Conservation (phyloP, 2,888 invertebrate genomes). For the Carpatolechia fugitivella region DNA sequence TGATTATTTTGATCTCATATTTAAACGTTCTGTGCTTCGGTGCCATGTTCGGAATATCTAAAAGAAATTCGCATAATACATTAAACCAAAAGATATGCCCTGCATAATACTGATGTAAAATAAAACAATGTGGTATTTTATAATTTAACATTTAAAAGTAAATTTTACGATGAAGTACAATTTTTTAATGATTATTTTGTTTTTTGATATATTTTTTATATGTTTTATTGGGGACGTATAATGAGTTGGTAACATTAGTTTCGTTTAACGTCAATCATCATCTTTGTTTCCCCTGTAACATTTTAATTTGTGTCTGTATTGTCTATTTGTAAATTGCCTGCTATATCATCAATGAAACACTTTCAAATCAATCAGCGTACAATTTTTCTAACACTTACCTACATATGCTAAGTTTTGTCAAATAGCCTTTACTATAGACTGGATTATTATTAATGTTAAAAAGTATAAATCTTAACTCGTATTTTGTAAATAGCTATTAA, state of each 20-base stretch:
- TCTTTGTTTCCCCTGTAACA: neutral
- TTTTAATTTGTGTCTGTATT: neutral
- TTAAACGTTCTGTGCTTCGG: constrained; percentile 59
- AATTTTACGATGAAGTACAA: neutral
- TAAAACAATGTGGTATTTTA: neutral
- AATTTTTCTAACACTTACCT: constrained; percentile 66
- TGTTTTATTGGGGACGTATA: too few relatives aligned
- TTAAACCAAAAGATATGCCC: constrained; percentile 25
- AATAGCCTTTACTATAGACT: constrained; percentile 79
- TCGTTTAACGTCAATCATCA: neutral
- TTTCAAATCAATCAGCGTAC: constrained; percentile 42
- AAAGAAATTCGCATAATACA: constrained; percentile 59
- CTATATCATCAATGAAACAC: constrained; percentile 48
- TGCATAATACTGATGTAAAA: constrained; percentile 55
- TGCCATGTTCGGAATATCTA: constrained; percentile 56
- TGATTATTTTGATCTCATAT: constrained; percentile 68
- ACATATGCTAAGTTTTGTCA: constrained; percentile 65
- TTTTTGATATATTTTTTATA: constrained; percentile 29
- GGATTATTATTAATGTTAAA: constrained; percentile 74
- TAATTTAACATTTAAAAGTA: too few relatives aligned
- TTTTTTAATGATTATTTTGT: constrained; percentile 15
- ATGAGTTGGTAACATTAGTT: too few relatives aligned
- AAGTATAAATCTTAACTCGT: constrained; percentile 74
- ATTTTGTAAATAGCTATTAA: constrained; percentile 79
- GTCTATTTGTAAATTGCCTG: constrained; percentile 59